Percentiles rank a stretch among this genome's conserved stretches.
Conservation (phyloP, 2,888 invertebrate genomes). For the Meteorus colon region DNA sequence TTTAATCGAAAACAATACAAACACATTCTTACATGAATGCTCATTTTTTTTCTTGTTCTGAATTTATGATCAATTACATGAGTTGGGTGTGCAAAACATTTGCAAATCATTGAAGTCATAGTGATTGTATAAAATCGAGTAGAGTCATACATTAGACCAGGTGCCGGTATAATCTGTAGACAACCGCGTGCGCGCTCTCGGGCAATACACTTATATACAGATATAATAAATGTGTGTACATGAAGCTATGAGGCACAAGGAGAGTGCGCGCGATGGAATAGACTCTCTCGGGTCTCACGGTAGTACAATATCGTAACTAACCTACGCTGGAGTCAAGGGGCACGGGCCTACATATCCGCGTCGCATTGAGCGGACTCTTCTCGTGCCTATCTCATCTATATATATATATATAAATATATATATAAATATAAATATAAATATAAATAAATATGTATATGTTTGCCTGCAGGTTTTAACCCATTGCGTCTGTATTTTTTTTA, state of each 20-base stretch:
- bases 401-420: not conserved
- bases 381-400: slow-evolving; percentile 30
- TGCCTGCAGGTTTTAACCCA: not conserved
- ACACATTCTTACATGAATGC: no score
- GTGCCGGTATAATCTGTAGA: slow-evolving; percentile 40
- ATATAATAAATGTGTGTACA: not conserved
- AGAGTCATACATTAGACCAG: slow-evolving; percentile 26
- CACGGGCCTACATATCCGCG: slow-evolving; percentile 56
- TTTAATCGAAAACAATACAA: no score
- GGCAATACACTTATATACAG: not conserved
- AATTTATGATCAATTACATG: not conserved
- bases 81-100: not conserved
- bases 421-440: not conserved
- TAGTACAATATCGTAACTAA: slow-evolving; percentile 58
- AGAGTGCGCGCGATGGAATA: slow-evolving; percentile 39
- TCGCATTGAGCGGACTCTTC: slow-evolving; percentile 44
- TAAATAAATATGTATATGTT: not conserved
- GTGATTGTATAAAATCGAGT: not conserved
- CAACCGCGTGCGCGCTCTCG: slow-evolving; percentile 21
- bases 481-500: not conserved
- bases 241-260: slow-evolving; percentile 1
- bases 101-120: not conserved
- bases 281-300: slow-evolving; percentile 53
- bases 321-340: slow-evolving; percentile 55
- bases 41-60: not conserved